phyloP scores from a whole-genome alignment of 2,888 invertebrate genomes.

The Hesperia comma region DNA sequence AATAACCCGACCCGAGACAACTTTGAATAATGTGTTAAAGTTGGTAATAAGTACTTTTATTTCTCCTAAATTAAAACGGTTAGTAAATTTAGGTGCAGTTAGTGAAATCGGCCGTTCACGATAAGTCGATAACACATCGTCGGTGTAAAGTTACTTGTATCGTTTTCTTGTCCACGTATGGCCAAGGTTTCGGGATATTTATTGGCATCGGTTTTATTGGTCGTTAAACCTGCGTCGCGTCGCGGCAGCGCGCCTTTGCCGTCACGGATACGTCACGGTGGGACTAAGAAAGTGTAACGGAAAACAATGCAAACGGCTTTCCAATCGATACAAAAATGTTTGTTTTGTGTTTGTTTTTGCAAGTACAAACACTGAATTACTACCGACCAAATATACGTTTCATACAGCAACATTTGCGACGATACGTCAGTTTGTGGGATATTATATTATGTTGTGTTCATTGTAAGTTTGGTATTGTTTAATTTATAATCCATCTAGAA shows the following conservation, averaged over 20 bases:
- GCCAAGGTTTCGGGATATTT: conserved; percentile 54
- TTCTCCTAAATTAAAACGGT: neutral
- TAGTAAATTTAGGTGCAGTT: conserved; percentile 12
- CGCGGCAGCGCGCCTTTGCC: conserved; percentile 55
- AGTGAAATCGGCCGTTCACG: conserved; percentile 27
- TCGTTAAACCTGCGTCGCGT: conserved; percentile 58
- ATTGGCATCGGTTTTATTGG: conserved; percentile 62
- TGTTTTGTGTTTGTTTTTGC: neutral
- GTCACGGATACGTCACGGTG: conserved; percentile 61
- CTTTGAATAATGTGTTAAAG: neutral
- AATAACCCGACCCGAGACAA: neutral
- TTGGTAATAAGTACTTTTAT: conserved; percentile 2
- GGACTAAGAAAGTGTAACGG: conserved; percentile 57
- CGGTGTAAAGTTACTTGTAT: conserved; percentile 35
- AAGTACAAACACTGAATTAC: neutral
- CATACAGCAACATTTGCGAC: no score
- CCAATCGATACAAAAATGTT: conserved; percentile 52
- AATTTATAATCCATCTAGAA: no score
- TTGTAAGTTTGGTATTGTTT: no score
- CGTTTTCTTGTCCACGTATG: conserved; percentile 36
- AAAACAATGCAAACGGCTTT: conserved; percentile 62
- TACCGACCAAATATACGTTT: neutral
- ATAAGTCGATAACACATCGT: conserved; percentile 23
- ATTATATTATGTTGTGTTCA: no score
- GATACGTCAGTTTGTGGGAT: no score